phyloP scores from a whole-genome alignment of 2,113 vertebrate genomes.

The Odocoileus hemionus region DNA sequence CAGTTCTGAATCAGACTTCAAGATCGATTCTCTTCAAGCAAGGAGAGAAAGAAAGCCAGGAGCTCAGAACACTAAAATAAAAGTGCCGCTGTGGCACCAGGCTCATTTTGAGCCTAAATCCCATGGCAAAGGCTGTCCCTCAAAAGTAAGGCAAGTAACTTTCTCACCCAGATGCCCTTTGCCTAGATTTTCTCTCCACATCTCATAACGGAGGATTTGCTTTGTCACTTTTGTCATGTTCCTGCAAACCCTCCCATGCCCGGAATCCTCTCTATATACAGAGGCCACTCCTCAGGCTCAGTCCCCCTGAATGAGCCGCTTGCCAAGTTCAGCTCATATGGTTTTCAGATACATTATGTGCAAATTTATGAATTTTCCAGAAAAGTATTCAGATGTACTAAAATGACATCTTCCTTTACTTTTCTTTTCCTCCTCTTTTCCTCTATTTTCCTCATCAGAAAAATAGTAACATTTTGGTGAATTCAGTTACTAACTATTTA shows the following conservation, averaged over 20 bases:
- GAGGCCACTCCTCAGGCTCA: background rate
- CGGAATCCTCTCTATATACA: background rate
- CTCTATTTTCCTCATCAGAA: background rate
- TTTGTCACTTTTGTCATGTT: background rate
- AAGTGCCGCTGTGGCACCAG: fast-evolving
- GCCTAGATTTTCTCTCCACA: background rate
- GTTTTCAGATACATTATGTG: background rate
- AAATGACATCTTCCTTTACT: background rate
- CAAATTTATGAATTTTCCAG: background rate
- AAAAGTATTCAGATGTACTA: background rate
- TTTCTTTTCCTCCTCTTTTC: background rate
- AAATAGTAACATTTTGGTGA: background rate
- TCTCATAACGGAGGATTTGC: background rate
- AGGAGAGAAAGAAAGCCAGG: background rate
- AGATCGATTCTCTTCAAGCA: background rate
- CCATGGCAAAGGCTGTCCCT: fast-evolving
- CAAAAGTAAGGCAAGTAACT: background rate
- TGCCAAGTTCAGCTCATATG: background rate
- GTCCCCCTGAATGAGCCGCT: too few species aligned
- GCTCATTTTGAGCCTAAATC: background rate
- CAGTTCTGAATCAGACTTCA: background rate
- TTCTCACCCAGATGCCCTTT: fast-evolving
- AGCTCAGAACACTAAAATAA: background rate
- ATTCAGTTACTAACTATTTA: background rate
- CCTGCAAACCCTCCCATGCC: background rate